These are phyloP conservation scores for Ceyx cyanopectus DNA, from an alignment of 2,113 vertebrate species.

Conservation along the genomic window DNA sequence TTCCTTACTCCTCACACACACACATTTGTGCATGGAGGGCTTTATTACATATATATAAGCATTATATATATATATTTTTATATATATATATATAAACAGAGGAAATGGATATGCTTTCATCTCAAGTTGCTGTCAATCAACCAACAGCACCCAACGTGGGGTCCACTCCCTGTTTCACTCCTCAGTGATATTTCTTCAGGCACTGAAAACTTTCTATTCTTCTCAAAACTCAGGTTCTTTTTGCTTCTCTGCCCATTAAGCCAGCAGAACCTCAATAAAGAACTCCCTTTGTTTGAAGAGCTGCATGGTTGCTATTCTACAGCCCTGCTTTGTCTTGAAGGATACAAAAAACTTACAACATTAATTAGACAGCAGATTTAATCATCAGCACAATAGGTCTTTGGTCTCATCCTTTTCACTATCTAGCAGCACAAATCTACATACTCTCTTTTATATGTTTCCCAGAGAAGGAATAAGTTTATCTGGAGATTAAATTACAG, in stretches of 20 bases:
- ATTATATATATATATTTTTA: not conserved
- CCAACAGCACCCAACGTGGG: not conserved
- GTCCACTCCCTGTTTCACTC: not conserved
- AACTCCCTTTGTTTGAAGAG: not conserved
- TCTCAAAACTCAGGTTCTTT: not conserved
- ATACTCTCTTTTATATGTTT: not conserved
- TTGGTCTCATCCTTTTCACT: not conserved
- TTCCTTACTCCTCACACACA: not conserved
- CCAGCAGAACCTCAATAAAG: not conserved
- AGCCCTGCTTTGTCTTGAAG: not conserved
- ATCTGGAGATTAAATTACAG: not conserved
- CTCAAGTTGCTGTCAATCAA: not conserved
- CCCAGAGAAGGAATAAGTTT: not conserved
- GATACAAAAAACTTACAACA: not conserved
- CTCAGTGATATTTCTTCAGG: not conserved
- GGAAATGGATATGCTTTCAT: not conserved
- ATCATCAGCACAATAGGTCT: not conserved
- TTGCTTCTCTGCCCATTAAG: not conserved
- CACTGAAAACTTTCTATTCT: not conserved
- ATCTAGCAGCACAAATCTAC: not conserved
- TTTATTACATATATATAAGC: not conserved
- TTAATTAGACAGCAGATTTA: not conserved
- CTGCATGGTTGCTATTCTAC: not conserved
- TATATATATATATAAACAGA: not conserved
- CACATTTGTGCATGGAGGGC: fast-evolving